Evolutionary conservation across 1,140 invertebrate species (phyloP).

Genomic region (Drosophila ercepeae): DNA sequence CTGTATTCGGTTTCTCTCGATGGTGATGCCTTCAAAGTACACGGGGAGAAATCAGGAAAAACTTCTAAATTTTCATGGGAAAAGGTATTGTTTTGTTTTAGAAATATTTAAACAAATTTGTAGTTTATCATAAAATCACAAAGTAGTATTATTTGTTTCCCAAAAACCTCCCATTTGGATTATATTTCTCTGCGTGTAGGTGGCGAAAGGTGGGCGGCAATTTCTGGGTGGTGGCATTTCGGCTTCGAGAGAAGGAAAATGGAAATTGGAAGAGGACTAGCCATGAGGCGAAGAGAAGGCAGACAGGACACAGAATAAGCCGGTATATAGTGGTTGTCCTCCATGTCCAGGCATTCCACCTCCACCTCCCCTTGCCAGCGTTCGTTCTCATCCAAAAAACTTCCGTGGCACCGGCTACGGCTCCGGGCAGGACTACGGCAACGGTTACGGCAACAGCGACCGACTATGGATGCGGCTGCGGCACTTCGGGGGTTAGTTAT

Average conservation of each 20-base stretch:
- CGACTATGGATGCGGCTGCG: background rate
- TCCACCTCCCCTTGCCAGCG: background rate
- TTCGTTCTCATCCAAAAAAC: constrained; percentile 11
- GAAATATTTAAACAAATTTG: no score
- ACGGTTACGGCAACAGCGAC: background rate
- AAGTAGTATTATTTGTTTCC: no score
- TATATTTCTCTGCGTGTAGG: constrained; percentile 13
- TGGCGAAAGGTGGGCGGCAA: constrained; percentile 35
- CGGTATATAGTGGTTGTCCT: constrained; percentile 22
- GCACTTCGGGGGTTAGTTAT: constrained; percentile 66
- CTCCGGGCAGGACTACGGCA: background rate
- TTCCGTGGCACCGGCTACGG: constrained; percentile 9
- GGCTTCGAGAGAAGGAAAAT: constrained; percentile 21
- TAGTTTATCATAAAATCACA: no score
- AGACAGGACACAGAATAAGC: constrained; percentile 13
- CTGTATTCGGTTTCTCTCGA: constrained; percentile 23
- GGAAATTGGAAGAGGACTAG: background rate
- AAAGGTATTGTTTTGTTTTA: no score
- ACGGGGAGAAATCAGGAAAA: constrained; percentile 7
- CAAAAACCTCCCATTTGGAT: background rate
- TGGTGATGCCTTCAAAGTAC: constrained; percentile 24
- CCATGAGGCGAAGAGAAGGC: constrained; percentile 1
- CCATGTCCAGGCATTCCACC: constrained; percentile 39
- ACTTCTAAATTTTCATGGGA: no score
- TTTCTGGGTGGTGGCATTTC: constrained; percentile 4